Base-by-base conservation (phyloP, 2,888 invertebrate species). In the Tineola bisselliella region DNA sequence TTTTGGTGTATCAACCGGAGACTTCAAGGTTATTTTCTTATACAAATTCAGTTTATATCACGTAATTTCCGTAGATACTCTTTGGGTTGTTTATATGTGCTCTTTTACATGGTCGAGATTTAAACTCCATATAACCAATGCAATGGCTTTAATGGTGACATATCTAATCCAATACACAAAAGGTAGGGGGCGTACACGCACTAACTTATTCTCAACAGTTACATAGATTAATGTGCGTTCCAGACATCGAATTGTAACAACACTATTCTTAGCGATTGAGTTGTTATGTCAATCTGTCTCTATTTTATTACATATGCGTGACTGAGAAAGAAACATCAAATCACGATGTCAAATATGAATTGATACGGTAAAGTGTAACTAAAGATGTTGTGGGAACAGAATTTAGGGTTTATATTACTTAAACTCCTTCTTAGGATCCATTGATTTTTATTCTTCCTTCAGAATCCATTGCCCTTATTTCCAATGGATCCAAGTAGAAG, bases 221-320 rank as follows among this genome's bases (percentile, higher is more conserved):
- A 79, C 77, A 71, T 77, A 82, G 79, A 84, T 82, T 81, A 82
- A 84, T 84, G 83, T 79, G 76, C 25, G 25, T 54, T 12, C 18
- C 54, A 25, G 54, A 19, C 54, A 54, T 54, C 25, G 19, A 54
- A 54, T 18, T 54, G 54, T 25, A 48, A 8, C 13, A 48, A 48
- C 48, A 48, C 25, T 54, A 54, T 54, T 54, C 54, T 18, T 54
- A 54, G 19, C 19, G 48, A 48, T 48, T 48, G 48, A 48, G 48
- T 10, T 48, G 48, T 48, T n/a, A 48, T 48, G 15, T 17, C 2
- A 6, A 17, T 17, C 48, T n/a, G 15, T 48, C 48, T 17, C 17
- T 48, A 17, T 48, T 48, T 17, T 10, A 48, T 17, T 15, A 8
- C n/a, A 48, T 48, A 48, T 10, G 17, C 15, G 17, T 17, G 15